A percentile compares a stretch with the other conserved stretches of the same genome.
phyloP scores from a whole-genome alignment of 2,888 invertebrate genomes.

The Stegophylla sp. region DNA sequence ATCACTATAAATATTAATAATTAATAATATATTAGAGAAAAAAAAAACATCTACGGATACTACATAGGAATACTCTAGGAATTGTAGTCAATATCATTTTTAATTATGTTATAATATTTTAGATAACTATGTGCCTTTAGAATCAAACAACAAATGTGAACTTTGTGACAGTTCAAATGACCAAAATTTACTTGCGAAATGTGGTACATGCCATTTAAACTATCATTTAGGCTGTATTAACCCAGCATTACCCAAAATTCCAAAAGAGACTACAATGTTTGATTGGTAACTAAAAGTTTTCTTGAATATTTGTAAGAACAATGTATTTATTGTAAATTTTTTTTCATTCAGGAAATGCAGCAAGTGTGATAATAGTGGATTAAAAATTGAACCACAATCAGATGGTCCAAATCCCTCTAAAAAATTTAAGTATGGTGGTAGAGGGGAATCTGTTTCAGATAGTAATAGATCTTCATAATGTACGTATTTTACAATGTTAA shows the following conservation, averaged over 20 bases:
- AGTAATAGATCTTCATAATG: slow-evolving; percentile 50
- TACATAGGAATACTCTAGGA: no score
- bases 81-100: no score
- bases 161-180: slow-evolving; percentile 86
- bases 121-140: slow-evolving; percentile 60
- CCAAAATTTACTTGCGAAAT: slow-evolving; percentile 92
- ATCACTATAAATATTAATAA: no score
- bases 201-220: slow-evolving; percentile 90
- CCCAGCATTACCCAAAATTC: slow-evolving; percentile 91
- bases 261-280: slow-evolving; percentile 92
- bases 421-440: slow-evolving; percentile 76
- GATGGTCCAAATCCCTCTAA: slow-evolving; percentile 84
- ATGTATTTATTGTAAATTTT: neutral
- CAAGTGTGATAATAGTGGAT: slow-evolving; percentile 86
- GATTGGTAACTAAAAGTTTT: slow-evolving; percentile 80
- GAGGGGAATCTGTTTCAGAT: slow-evolving; percentile 54
- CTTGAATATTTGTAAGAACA: neutral
- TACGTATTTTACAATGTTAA: slow-evolving; percentile 3
- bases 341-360: slow-evolving; percentile 79
- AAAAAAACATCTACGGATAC: no score
- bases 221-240: slow-evolving; percentile 94
- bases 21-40: no score
- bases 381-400: slow-evolving; percentile 80
- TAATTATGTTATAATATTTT: no score
- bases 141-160: slow-evolving; percentile 79